Evolutionary conservation across 2,888 invertebrate genomes (phyloP).

Genomic region (Drosophila greeni): DNA sequence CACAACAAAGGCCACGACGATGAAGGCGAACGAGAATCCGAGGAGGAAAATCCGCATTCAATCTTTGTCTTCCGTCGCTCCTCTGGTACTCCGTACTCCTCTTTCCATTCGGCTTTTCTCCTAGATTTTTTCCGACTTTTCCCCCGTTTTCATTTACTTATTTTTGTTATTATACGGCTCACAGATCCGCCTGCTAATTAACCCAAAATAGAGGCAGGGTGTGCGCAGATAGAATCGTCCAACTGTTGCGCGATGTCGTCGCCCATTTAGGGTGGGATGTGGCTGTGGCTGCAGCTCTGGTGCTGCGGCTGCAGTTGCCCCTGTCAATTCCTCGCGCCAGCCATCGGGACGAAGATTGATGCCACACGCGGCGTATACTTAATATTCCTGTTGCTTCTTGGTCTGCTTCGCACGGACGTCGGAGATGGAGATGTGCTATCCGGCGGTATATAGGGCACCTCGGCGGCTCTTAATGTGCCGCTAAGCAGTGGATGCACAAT

Average conservation of each 20-base stretch:
- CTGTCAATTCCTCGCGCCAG: slow-evolving; percentile 31
- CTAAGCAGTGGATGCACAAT: slow-evolving; percentile 48
- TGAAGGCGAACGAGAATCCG: background rate
- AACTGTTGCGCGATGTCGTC: slow-evolving; percentile 43
- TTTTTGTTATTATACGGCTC: slow-evolving; percentile 37
- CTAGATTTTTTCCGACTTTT: slow-evolving; percentile 1
- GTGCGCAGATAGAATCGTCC: slow-evolving; percentile 21
- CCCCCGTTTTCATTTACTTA: slow-evolving; percentile 27
- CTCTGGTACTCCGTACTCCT: background rate
- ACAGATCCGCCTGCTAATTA: slow-evolving; percentile 41
- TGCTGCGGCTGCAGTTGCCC: slow-evolving; percentile 34
- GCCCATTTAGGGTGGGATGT: slow-evolving; percentile 36
- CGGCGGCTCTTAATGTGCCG: slow-evolving; percentile 45
- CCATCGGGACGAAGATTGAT: slow-evolving; percentile 58
- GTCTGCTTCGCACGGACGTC: background rate
- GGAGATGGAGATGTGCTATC: slow-evolving; percentile 5
- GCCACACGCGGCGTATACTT: slow-evolving; percentile 62
- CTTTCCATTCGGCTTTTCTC: background rate
- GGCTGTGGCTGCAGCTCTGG: background rate
- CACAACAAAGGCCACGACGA: slow-evolving; percentile 24
- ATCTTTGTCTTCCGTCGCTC: slow-evolving; percentile 11
- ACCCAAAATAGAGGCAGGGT: slow-evolving; percentile 41
- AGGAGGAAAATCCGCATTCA: slow-evolving; percentile 28
- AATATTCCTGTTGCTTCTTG: slow-evolving; percentile 30
- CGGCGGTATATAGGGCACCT: slow-evolving; percentile 34